phyloP scores from a whole-genome alignment of 37 sponge, comb jelly and placozoan species.

The Geodia barretti region DNA sequence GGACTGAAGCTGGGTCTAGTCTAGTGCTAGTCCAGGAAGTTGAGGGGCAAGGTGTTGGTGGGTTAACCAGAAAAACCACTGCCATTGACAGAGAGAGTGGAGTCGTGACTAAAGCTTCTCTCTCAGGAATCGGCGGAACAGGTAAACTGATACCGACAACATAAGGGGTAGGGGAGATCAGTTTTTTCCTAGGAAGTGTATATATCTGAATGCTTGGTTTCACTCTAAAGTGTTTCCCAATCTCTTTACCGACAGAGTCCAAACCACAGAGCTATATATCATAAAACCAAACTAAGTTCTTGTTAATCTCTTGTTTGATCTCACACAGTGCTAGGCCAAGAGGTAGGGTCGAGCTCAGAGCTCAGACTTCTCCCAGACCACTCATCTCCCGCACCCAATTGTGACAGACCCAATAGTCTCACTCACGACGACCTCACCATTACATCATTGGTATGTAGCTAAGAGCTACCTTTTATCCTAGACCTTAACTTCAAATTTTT shows the following conservation, averaged over 20 bases:
- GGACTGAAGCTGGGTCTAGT: not conserved
- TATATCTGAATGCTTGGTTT: too few relatives aligned
- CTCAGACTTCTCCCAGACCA: not conserved
- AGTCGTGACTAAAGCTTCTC: not conserved
- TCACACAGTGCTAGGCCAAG: not conserved
- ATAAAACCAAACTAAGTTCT: not conserved
- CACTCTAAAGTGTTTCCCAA: too few relatives aligned
- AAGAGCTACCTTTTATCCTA: not conserved
- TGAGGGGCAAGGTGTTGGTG: not conserved
- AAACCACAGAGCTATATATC: too few relatives aligned
- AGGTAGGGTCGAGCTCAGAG: not conserved
- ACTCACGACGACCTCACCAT: not conserved
- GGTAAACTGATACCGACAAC: not conserved
- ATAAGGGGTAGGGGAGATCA: not conserved
- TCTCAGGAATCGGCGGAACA: too few relatives aligned
- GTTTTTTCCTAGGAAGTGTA: too few relatives aligned
- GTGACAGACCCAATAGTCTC: not conserved
- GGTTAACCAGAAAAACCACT: not conserved
- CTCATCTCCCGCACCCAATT: not conserved
- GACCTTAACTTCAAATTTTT: not conserved
- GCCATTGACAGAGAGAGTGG: not conserved
- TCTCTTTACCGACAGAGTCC: too few relatives aligned
- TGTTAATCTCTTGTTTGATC: not conserved
- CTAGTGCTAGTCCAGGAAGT: not conserved
- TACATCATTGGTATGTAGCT: not conserved